Percentiles rank a stretch among this genome's conserved stretches.
phyloP scores from a whole-genome alignment of 2,888 invertebrate genomes.

The Protophormia terraenovae region DNA sequence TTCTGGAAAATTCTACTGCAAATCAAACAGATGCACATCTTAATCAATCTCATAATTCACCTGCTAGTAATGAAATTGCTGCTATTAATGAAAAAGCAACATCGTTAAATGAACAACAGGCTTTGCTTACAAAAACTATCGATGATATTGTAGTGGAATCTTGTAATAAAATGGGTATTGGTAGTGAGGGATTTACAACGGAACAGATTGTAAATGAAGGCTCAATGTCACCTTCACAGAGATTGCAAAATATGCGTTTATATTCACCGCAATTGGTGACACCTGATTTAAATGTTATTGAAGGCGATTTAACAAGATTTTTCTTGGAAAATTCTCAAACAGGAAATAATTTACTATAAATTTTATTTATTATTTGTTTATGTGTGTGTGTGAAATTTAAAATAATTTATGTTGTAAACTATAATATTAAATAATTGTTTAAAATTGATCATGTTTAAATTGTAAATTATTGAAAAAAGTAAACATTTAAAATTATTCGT shows the following conservation, averaged over 20 bases:
- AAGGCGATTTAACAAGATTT: constrained; percentile 67
- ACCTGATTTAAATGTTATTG: constrained; percentile 60
- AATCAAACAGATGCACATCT: constrained; percentile 24
- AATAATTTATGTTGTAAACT: too few species aligned
- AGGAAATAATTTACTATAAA: constrained; percentile 55
- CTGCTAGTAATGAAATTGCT: constrained; percentile 80
- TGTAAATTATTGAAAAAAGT: neutral
- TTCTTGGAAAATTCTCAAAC: constrained; percentile 61
- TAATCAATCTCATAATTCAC: constrained; percentile 80
- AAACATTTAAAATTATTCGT: neutral
- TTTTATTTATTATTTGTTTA: neutral
- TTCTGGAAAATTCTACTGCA: constrained; percentile 71
- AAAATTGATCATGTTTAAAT: neutral
- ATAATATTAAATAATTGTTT: too few species aligned
- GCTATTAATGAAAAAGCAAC: constrained; percentile 61
- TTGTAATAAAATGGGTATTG: constrained; percentile 79
- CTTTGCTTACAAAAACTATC: constrained; percentile 76
- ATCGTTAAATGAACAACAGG: constrained; percentile 72
- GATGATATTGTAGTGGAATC: constrained; percentile 81
- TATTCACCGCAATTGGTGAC: constrained; percentile 79
- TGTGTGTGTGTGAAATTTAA: neutral
- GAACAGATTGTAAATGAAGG: constrained; percentile 77
- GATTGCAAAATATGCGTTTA: constrained; percentile 85
- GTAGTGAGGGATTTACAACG: constrained; percentile 69
- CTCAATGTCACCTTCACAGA: constrained; percentile 85